Evolutionary conservation across 2,888 invertebrate species (phyloP).

Genomic region (Troides oblongomaculatus): DNA sequence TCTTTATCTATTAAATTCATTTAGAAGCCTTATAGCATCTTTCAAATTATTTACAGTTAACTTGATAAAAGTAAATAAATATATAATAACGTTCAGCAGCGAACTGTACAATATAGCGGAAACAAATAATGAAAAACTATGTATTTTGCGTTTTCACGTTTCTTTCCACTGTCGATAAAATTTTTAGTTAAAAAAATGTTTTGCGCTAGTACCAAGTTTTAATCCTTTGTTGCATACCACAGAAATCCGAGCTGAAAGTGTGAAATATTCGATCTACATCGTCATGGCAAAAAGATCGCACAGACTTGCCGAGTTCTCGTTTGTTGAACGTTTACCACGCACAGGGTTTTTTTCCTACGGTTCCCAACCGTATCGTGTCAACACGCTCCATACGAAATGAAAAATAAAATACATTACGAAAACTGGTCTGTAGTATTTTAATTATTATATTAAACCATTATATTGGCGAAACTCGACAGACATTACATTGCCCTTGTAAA

Average conservation of each 20-base stretch:
- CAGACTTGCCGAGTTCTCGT: constrained; percentile 3
- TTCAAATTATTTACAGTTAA: no score
- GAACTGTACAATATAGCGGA: no score
- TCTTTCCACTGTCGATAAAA: not conserved
- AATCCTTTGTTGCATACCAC: not conserved
- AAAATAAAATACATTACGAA: not conserved
- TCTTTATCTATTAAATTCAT: not conserved
- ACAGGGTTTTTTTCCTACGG: not conserved
- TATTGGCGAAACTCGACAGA: not conserved
- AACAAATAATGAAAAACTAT: no score
- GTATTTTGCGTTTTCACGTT: not conserved
- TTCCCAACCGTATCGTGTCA: constrained; percentile 1
- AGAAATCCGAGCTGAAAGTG: constrained; percentile 12
- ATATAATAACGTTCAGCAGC: no score
- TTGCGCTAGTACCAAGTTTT: not conserved
- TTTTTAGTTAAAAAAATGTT: not conserved
- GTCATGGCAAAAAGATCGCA: constrained; percentile 8
- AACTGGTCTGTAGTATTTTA: not conserved
- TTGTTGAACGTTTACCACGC: constrained; percentile 21
- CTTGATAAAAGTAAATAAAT: no score
- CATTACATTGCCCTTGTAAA: no score
- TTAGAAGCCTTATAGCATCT: no score
- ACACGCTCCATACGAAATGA: constrained; percentile 2
- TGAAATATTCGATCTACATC: constrained; percentile 9
- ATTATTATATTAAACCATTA: not conserved